Conservation (phyloP, 1,140 invertebrate species). For the Xylocopa sonorina region DNA sequence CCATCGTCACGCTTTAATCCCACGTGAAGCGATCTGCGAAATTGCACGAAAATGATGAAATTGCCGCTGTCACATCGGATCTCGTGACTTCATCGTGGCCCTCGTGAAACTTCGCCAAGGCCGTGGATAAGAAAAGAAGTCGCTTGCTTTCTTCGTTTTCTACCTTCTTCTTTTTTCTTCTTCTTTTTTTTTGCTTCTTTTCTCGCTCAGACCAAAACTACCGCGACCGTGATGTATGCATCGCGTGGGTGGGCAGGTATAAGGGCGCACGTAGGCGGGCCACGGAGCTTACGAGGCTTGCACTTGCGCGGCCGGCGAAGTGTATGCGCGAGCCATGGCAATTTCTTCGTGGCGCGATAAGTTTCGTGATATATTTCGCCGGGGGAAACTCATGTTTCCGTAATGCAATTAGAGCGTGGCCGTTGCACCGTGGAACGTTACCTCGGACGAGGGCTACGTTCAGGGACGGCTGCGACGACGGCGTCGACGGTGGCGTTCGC, state of each 20-base stretch:
- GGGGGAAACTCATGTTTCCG: slow-evolving; percentile 75
- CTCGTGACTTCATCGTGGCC: not conserved
- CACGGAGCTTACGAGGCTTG: slow-evolving; percentile 57
- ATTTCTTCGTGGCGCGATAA: slow-evolving; percentile 68
- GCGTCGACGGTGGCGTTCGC: slow-evolving; percentile 19
- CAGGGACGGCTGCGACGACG: slow-evolving; percentile 39
- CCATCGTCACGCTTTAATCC: not conserved
- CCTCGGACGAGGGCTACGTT: slow-evolving; percentile 28
- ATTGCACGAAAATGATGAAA: not conserved
- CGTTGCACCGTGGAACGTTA: slow-evolving; percentile 43
- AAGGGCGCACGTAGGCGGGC: slow-evolving; percentile 60
- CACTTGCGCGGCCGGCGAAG: slow-evolving; percentile 51
- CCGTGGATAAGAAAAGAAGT: not conserved
- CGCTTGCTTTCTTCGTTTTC: not conserved
- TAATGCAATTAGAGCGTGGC: slow-evolving; percentile 77
- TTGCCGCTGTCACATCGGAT: not conserved
- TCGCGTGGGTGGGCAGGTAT: slow-evolving; percentile 64
- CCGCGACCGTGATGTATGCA: slow-evolving; percentile 59
- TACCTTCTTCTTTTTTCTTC: not conserved
- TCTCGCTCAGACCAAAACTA: slow-evolving; percentile 32
- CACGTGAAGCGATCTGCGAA: not conserved
- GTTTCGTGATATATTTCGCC: slow-evolving; percentile 70
- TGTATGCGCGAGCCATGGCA: slow-evolving; percentile 62
- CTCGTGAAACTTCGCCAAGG: not conserved
- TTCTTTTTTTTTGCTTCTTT: not conserved